Evolutionary conservation across 2,888 invertebrate genomes (phyloP).

Genomic region (Poecilus cupreus): DNA sequence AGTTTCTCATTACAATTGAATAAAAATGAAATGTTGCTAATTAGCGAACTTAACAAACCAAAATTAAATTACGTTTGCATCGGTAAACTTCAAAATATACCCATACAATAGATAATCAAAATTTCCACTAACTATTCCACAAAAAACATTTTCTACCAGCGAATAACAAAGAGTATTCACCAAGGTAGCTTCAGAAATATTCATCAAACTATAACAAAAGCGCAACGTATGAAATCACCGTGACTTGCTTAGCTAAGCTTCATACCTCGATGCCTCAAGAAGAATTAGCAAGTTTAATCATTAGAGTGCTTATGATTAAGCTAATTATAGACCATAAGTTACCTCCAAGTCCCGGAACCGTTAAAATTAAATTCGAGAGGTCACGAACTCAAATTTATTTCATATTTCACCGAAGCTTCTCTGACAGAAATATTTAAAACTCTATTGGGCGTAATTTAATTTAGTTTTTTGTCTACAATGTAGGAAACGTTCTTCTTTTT

Average conservation of each 20-base stretch:
- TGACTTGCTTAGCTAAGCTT: not conserved
- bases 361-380: slow-evolving; percentile 22
- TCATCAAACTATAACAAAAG: slow-evolving; percentile 2
- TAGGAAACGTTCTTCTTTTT: not conserved
- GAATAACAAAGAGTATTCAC: no score
- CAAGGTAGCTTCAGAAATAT: not conserved
- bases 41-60: no score
- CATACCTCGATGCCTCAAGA: slow-evolving; percentile 16
- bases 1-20: no score
- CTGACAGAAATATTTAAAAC: slow-evolving; percentile 27
- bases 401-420: not conserved
- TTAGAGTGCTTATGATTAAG: slow-evolving; percentile 30
- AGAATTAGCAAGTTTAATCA: slow-evolving; percentile 36
- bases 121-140: no score
- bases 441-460: slow-evolving; percentile 12
- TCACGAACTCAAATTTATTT: slow-evolving; percentile 17
- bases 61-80: no score
- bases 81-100: no score
- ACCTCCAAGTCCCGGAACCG: not conserved
- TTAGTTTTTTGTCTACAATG: slow-evolving; percentile 22
- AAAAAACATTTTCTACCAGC: no score
- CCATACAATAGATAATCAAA: no score
- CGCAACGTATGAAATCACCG: slow-evolving; percentile 3
- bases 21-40: no score
- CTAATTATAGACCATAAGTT: slow-evolving; percentile 21